phyloP scores from a whole-genome alignment of 2,113 vertebrate genomes.

The Solenodon paradoxus region DNA sequence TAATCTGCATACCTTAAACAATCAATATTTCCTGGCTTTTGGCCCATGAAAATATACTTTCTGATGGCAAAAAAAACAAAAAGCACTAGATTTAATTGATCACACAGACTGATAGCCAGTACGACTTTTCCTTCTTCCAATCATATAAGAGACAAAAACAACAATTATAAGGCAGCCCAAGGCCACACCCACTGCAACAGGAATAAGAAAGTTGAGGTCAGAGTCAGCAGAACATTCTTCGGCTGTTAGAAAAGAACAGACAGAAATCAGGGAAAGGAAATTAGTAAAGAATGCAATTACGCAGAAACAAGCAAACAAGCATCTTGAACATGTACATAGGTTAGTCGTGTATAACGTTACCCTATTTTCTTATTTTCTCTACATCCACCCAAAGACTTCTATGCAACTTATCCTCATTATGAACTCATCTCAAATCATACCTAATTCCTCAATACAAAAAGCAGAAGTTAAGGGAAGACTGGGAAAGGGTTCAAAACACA shows the following conservation, averaged over 20 bases:
- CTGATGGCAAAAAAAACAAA: constrained; percentile 3
- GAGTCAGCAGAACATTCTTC: constrained; percentile 97
- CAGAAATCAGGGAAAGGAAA: constrained; percentile 79
- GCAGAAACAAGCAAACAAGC: constrained; percentile 58
- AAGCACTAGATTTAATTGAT: constrained; percentile 44
- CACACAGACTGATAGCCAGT: constrained; percentile 97
- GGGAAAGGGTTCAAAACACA: constrained; percentile 18
- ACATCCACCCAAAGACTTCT: background rate
- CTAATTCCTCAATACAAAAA: constrained; percentile 46
- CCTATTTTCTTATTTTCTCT: constrained; percentile 5
- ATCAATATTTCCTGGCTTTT: constrained; percentile 9
- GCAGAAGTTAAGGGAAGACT: background rate
- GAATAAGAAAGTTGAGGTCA: constrained; percentile 99
- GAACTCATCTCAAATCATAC: constrained; percentile 7
- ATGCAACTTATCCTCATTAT: background rate
- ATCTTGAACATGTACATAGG: background rate
- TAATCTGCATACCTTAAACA: constrained; percentile 44
- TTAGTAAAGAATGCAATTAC: constrained; percentile 77
- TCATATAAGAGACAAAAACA: constrained; percentile 95
- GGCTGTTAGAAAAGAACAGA: constrained; percentile 87
- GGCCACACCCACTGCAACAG: constrained; percentile 93
- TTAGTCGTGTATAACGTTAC: constrained; percentile 18
- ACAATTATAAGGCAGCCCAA: constrained; percentile 97
- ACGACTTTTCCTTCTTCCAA: constrained; percentile 95
- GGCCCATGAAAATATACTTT: constrained; percentile 58